Percentiles rank a stretch among this genome's conserved stretches.
phyloP scores from a whole-genome alignment of 2,797 vertebrate genomes.

The Amphiprion clarkii region DNA sequence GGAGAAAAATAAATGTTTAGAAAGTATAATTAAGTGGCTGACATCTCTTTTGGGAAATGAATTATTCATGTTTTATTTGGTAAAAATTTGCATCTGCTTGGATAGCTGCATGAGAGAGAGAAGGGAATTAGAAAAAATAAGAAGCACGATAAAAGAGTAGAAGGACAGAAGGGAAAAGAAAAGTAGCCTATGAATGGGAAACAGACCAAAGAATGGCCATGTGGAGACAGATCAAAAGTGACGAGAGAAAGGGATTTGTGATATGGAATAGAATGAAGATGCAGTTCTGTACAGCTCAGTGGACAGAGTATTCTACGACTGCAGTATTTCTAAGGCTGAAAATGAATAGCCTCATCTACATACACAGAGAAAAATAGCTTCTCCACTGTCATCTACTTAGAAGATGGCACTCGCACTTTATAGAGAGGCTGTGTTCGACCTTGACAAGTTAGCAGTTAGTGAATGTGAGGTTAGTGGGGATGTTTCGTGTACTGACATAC shows the following conservation, averaged over 20 bases:
- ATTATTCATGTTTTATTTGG: slow-evolving; percentile 83
- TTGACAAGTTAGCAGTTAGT: neutral
- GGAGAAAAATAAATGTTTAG: slow-evolving; percentile 75
- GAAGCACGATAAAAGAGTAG: slow-evolving; percentile 34
- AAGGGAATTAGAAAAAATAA: slow-evolving; percentile 35
- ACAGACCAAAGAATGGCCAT: slow-evolving; percentile 38
- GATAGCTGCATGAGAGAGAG: slow-evolving; percentile 45
- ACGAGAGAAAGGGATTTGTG: slow-evolving; percentile 25
- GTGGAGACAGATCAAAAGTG: slow-evolving; percentile 30
- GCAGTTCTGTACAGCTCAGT: slow-evolving; percentile 11
- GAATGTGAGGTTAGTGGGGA: neutral
- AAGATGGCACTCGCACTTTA: neutral
- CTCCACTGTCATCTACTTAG: neutral
- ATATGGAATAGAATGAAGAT: slow-evolving; percentile 37
- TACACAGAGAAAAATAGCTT: neutral
- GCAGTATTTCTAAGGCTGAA: slow-evolving; percentile 5
- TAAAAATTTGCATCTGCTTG: slow-evolving; percentile 73
- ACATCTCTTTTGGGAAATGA: slow-evolving; percentile 80
- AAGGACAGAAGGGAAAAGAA: slow-evolving; percentile 39
- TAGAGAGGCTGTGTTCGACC: neutral
- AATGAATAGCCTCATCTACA: neutral
- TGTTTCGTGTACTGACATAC: neutral
- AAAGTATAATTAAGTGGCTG: slow-evolving; percentile 85
- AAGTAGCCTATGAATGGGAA: slow-evolving; percentile 28
- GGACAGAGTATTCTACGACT: neutral